Base-by-base conservation (phyloP, 2,797 vertebrate species). In the Rousettus madagascariensis region DNA sequence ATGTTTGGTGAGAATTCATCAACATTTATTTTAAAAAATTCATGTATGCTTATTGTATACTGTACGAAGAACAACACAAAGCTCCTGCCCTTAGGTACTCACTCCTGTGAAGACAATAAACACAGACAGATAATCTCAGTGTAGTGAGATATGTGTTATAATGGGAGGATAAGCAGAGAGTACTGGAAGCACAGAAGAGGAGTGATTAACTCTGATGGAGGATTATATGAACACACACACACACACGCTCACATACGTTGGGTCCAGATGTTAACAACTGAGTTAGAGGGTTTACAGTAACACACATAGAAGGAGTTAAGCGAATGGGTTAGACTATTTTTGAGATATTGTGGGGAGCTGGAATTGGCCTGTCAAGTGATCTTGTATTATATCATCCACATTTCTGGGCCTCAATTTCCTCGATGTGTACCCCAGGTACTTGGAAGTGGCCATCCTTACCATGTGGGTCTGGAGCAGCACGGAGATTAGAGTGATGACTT, bases 1-100 rank as follows among this genome's bases (percentile, higher is more conserved):
- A 80, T 46, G 46, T 30, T 20, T 86, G 55, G 65, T 95, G 43
- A 72, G 41, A 96, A 82, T 80, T 63, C 41, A 90, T 90, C 43
- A 69, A 79, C n/a, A 83, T 91, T 77, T 24, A 92, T 86, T 84
- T 71, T 78, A 85, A 30, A 80, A 94, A 94, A 88, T 79, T 57
- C 38, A 88, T 43, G 46, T 96, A 19, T 59, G 22, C 36, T 69
- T 65, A 84, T 51, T 83, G 6, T 71, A 43, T 28, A 66, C 65
- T 66, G 20, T 46, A 75, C 59, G 65, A 82, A 89, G 20, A 84
- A 72, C 19, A 92, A 41, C 36, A 72, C 30, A 57, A 79, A 53
- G 38, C 57, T 36, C 38, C 74, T 94, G 33, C 71, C 66, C 17
- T 59, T 89, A 51, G 71, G 43, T 82, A 88, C 71, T 96, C 24